Conservation (phyloP, 2,888 invertebrate species). For the Hyppa rectilinea region DNA sequence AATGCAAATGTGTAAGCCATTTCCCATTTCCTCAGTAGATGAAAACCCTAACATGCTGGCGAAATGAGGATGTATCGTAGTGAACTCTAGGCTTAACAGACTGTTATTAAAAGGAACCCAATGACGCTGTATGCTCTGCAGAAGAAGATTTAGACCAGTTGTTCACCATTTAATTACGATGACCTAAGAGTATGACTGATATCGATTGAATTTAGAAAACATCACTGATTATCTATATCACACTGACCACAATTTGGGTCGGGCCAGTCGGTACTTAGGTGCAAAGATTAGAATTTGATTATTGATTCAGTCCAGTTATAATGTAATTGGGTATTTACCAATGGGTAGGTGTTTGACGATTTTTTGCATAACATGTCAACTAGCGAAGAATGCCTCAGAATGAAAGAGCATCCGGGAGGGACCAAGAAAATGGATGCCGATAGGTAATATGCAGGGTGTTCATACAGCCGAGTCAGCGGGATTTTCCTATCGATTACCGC, state of each 20-base stretch:
- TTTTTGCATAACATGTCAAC: not conserved
- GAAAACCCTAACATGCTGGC: not conserved
- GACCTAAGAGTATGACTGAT: not conserved
- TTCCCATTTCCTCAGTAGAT: not conserved
- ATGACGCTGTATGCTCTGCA: not conserved
- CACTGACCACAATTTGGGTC: slow-evolving; percentile 27
- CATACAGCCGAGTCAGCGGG: too few species aligned
- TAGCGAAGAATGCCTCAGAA: not conserved
- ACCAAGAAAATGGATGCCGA: not conserved
- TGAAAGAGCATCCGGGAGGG: not conserved
- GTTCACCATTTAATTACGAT: not conserved
- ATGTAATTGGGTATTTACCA: not conserved
- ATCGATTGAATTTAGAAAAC: slow-evolving; percentile 31
- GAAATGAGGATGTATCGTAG: not conserved
- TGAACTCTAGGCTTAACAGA: not conserved
- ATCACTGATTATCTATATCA: slow-evolving; percentile 33
- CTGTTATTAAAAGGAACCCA: not conserved
- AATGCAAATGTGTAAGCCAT: not conserved
- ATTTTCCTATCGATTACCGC: too few species aligned
- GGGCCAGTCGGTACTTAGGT: slow-evolving; percentile 21
- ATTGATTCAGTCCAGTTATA: slow-evolving; percentile 10
- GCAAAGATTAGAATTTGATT: slow-evolving; percentile 19
- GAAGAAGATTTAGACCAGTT: not conserved
- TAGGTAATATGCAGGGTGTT: too few species aligned
- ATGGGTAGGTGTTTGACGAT: not conserved